Percentiles rank a stretch among this genome's conserved stretches.
phyloP scores from a whole-genome alignment of 2,888 invertebrate genomes.

The Sarcophaga carnaria region DNA sequence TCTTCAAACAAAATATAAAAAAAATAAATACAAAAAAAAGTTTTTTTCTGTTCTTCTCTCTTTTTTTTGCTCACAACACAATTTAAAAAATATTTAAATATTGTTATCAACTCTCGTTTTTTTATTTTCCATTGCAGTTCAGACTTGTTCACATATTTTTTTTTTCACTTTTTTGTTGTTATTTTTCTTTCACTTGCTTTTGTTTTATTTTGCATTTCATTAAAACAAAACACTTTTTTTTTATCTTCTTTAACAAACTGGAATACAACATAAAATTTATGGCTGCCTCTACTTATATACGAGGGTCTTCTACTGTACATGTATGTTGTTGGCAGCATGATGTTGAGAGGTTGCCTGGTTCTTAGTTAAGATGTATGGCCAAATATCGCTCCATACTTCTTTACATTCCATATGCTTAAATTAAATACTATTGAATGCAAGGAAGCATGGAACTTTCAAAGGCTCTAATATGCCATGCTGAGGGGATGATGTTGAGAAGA shows the following conservation, averaged over 20 bases:
- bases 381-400: constrained; percentile 83
- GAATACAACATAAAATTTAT: constrained; percentile 21
- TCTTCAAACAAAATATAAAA: constrained; percentile 42
- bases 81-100: constrained; percentile 44
- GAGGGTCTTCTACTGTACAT: neutral
- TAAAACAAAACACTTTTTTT: constrained; percentile 24
- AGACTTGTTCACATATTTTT: neutral
- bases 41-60: neutral
- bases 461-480: constrained; percentile 67
- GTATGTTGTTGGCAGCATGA: neutral
- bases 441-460: constrained; percentile 83
- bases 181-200: neutral
- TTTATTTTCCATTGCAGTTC: constrained; percentile 28
- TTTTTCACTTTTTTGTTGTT: constrained; percentile 29
- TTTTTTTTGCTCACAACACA: constrained; percentile 40
- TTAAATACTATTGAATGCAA: constrained; percentile 82
- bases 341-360: neutral
- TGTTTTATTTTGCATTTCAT: constrained; percentile 35
- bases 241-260: neutral
- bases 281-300: constrained; percentile 1
- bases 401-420: constrained; percentile 82
- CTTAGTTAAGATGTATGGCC: constrained; percentile 73
- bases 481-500: neutral
- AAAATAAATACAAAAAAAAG: neutral
- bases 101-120: constrained; percentile 49